Conservation (phyloP, 1,140 invertebrate species). For the Triops longicaudatus region DNA sequence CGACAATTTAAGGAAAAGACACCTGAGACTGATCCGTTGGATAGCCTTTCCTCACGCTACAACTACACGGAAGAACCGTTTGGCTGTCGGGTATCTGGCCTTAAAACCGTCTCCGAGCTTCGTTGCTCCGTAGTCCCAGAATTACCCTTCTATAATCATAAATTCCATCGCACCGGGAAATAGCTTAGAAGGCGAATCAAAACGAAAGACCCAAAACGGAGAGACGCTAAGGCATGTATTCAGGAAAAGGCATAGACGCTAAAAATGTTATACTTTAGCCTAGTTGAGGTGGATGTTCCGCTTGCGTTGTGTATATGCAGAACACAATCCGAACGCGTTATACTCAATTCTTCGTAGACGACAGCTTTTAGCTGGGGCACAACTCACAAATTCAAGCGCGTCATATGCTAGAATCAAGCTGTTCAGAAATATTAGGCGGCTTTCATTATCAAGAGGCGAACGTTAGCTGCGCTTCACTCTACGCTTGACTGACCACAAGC, state of each 20-base stretch:
- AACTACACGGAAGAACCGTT: not conserved
- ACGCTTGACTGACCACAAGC: not conserved
- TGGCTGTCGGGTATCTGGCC: not conserved
- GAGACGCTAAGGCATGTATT: not conserved
- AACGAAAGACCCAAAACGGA: not conserved
- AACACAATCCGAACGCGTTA: not conserved
- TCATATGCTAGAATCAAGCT: not conserved
- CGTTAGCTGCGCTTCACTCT: not conserved
- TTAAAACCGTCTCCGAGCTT: not conserved
- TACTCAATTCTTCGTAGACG: not conserved
- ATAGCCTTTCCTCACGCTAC: not conserved
- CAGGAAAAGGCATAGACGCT: not conserved
- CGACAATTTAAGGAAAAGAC: not conserved
- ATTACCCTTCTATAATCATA: not conserved
- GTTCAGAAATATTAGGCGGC: not conserved
- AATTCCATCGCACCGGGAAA: not conserved
- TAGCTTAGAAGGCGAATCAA: not conserved
- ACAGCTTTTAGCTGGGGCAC: not conserved
- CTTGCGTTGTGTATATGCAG: not conserved
- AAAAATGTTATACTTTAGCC: not conserved
- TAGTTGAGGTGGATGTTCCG: not conserved
- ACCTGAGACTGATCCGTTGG: not conserved
- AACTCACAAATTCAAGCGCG: not conserved
- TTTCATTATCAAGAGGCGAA: not conserved
- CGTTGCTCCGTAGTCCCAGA: not conserved